These are phyloP conservation scores for Eurystomus glaucurus DNA, from an alignment of 2,797 vertebrate genomes.

Conservation along the genomic window DNA sequence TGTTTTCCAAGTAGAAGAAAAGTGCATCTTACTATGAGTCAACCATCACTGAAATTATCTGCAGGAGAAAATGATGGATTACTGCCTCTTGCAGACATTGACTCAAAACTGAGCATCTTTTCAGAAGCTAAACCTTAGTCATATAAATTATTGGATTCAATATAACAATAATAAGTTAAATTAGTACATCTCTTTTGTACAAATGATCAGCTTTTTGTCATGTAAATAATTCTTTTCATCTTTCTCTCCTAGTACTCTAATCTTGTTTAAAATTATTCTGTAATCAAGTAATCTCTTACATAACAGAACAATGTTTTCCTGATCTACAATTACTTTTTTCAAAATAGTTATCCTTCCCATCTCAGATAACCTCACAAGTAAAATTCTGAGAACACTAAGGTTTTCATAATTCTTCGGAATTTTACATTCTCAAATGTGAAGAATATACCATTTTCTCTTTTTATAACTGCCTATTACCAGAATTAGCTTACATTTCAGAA, in stretches of 20 bases:
- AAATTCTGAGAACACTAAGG: background rate
- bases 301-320: background rate
- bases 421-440: background rate
- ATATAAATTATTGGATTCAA: background rate
- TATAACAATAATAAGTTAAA: background rate
- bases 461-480: background rate
- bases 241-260: background rate
- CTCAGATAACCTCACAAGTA: background rate
- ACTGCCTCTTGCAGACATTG: background rate
- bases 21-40: background rate
- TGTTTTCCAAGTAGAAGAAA: background rate
- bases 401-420: background rate
- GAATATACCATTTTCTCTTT: background rate
- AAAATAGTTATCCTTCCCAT: background rate
- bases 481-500: background rate
- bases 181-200: background rate
- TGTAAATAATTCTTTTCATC: background rate
- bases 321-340: background rate
- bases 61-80: background rate
- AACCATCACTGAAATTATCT: background rate
- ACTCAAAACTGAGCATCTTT: background rate
- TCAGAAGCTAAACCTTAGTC: background rate
- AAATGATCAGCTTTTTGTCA: background rate
- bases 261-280: background rate
- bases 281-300: background rate